Evolutionary conservation across 2,797 vertebrate genomes (phyloP), one percentile per base, ranked within the genome.

Genomic region (Clarias pachynema): DNA sequence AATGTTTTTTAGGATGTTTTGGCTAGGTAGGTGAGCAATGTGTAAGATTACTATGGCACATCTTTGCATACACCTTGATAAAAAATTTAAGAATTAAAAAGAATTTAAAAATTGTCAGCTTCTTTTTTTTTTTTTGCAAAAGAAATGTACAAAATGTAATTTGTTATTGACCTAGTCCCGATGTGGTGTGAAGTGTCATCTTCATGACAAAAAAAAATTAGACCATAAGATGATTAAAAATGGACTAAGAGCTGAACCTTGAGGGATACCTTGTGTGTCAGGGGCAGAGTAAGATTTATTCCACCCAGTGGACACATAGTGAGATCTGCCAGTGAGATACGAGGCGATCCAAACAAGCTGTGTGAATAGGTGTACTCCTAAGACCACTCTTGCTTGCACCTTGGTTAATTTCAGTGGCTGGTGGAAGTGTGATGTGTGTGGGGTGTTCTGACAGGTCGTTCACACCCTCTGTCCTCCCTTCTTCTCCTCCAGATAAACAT

Each of bases 401-500:
- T 60, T 24, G 37, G 73, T 59, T 65, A 40, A 24, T 63, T 69
- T 44, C 57, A 62, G 80, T 7, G 4, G 82, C 63, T 80, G 75
- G 85, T 72, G 63, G 24, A 70, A 34, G 73, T 68, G 60, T 74
- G 80, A 66, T 49, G 22, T 44, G 40, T 65, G 66, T 37, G 31
- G n/a, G 10, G 74, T 5, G 26, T 74, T 85, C 68, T 83, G 84
- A 87, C 82, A 66, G 87, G 72, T 88, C 59, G 37, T 88, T 88
- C 75, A 72, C 79, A 69, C 88, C 74, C 62, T 84, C 31, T 79
- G 29, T 40, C 63, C 37, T 59, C 60, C 68, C 26, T 56, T n/a
- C 44, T 72, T 14, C 20, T 69, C n/a, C 20, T 74, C 44, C 63
- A 82, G 70, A 89, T 83, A 89, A 87, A 86, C 65, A 80, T 83